Conservation (phyloP, 2,888 invertebrate genomes). For the Drosophila acutilabella region DNA sequence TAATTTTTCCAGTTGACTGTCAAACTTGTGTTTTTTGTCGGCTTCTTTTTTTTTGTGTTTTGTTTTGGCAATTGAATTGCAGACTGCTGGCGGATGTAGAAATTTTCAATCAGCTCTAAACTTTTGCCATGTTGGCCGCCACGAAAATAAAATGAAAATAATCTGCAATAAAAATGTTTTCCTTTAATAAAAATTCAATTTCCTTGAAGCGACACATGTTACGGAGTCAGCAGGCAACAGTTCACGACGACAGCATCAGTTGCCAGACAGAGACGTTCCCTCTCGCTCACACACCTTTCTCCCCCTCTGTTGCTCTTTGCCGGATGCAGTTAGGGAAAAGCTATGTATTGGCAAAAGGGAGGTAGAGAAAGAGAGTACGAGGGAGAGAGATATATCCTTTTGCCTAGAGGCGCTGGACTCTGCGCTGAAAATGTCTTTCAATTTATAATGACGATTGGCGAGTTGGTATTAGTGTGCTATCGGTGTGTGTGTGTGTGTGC, state of each 20-base stretch:
- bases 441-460: slow-evolving; percentile 70
- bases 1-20: slow-evolving; percentile 30
- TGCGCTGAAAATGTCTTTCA: slow-evolving; percentile 70
- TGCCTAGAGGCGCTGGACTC: slow-evolving; percentile 44
- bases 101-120: slow-evolving; percentile 65
- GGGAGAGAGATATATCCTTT: slow-evolving; percentile 17
- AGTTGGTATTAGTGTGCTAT: slow-evolving; percentile 37
- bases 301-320: slow-evolving; percentile 7
- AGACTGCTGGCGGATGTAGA: slow-evolving; percentile 54
- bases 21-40: slow-evolving; percentile 39
- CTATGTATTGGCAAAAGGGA: slow-evolving; percentile 23
- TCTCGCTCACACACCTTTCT: background rate
- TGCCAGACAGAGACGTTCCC: slow-evolving; percentile 38
- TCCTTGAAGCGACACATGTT: slow-evolving; percentile 81
- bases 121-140: background rate
- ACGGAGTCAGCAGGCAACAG: slow-evolving; percentile 41
- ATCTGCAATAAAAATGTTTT: slow-evolving; percentile 82
- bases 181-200: slow-evolving; percentile 83
- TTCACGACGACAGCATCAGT: slow-evolving; percentile 41
- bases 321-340: slow-evolving; percentile 73
- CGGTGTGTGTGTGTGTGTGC: slow-evolving; percentile 20
- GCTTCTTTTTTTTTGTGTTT: slow-evolving; percentile 1
- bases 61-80: slow-evolving; percentile 63
- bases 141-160: slow-evolving; percentile 70
- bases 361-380: background rate